Percentiles rank a stretch among this genome's conserved stretches.
These are phyloP conservation scores for Drosophila kikkawai DNA, from an alignment of 1,140 invertebrate species.

Conservation along the genomic window DNA sequence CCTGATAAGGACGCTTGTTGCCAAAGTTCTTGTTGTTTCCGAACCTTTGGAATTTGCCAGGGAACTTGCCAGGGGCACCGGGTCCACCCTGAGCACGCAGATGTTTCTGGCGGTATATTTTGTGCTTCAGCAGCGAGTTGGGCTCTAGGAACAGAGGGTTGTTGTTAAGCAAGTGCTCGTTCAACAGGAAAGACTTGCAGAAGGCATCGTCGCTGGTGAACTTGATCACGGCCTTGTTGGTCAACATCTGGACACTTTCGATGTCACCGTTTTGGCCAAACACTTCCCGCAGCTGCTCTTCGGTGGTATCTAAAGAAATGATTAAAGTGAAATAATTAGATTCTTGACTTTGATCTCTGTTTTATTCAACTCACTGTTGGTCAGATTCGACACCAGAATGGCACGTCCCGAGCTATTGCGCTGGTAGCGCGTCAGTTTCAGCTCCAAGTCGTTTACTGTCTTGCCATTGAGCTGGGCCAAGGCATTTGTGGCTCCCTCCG, in stretches of 20 bases:
- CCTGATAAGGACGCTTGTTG: constrained; percentile 44
- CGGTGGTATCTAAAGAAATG: constrained; percentile 27
- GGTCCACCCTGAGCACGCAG: no score
- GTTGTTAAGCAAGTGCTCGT: constrained; percentile 43
- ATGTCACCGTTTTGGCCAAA: constrained; percentile 59
- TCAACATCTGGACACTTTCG: constrained; percentile 29
- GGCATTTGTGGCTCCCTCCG: constrained; percentile 51
- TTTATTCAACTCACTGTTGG: constrained; percentile 29
- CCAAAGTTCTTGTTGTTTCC: constrained; percentile 31
- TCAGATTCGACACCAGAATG: constrained; percentile 55
- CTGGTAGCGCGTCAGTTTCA: constrained; percentile 47
- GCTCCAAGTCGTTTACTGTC: constrained; percentile 42
- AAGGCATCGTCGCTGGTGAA: constrained; percentile 59
- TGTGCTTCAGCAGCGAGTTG: constrained; percentile 55
- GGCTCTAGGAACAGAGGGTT: constrained; percentile 69
- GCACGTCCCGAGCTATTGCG: constrained; percentile 5
- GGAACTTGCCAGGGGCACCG: neutral
- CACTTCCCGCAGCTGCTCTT: constrained; percentile 30
- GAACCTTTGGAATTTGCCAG: constrained; percentile 9
- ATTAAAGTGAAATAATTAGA: neutral
- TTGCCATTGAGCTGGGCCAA: constrained; percentile 55
- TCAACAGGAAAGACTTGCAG: constrained; percentile 72
- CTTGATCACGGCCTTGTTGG: constrained; percentile 41
- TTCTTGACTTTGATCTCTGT: neutral
- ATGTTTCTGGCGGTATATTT: neutral